phyloP scores from a whole-genome alignment of 2,888 invertebrate genomes.

The Nycteola revayana region DNA sequence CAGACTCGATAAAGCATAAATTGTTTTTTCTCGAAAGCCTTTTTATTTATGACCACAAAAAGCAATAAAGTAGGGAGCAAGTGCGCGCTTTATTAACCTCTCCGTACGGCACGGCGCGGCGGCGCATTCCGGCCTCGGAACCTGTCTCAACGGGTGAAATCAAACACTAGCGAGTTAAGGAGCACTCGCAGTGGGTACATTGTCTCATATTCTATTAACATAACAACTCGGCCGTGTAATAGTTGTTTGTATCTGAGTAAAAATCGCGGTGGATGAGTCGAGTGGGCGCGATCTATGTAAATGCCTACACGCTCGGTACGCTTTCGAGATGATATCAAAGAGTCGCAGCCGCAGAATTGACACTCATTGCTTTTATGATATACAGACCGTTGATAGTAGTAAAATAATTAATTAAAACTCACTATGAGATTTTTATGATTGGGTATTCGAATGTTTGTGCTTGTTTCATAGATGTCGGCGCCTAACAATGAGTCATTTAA shows the following conservation, averaged over 20 bases:
- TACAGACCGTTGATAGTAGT: conserved; percentile 9
- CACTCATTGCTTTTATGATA: conserved; percentile 35
- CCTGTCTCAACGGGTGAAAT: conserved; percentile 62
- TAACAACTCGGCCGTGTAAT: conserved; percentile 66
- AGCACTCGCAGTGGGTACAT: conserved; percentile 44
- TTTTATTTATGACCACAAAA: conserved; percentile 74
- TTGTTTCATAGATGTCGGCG: too few relatives aligned
- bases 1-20: conserved; percentile 58
- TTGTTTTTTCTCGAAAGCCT: conserved; percentile 65
- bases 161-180: conserved; percentile 54
- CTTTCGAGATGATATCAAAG: conserved; percentile 69
- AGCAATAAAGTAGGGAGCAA: conserved; percentile 73
- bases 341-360: conserved; percentile 53
- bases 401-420: conserved; percentile 18
- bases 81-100: conserved; percentile 77
- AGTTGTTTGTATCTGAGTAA: conserved; percentile 60
- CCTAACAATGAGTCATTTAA: too few relatives aligned
- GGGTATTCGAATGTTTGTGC: too few relatives aligned
- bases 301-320: conserved; percentile 69
- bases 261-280: conserved; percentile 58
- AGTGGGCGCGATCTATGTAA: conserved; percentile 74
- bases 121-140: conserved; percentile 41
- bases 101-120: conserved; percentile 47
- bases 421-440: too few relatives aligned
- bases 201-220: conserved; percentile 53